These are phyloP conservation scores for Lamellibrachia columna DNA, from an alignment of 2,888 invertebrate species.

Conservation along the genomic window DNA sequence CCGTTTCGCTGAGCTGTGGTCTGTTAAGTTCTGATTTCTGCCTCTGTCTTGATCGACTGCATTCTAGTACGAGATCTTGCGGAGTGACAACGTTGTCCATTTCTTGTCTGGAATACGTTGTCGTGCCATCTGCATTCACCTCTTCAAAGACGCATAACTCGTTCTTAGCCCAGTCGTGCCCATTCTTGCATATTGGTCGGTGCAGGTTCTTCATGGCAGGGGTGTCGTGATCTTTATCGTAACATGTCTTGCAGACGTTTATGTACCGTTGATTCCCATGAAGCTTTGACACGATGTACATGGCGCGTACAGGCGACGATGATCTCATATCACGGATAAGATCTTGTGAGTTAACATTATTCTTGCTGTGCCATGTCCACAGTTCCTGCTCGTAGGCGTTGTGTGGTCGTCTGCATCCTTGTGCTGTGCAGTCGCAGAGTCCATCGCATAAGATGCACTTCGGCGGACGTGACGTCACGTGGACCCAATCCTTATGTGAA, in stretches of 20 bases:
- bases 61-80: background rate
- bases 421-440: constrained; percentile 17
- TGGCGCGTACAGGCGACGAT: constrained; percentile 20
- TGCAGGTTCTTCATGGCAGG: constrained; percentile 26
- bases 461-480: background rate
- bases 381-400: constrained; percentile 24
- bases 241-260: constrained; percentile 26
- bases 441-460: background rate
- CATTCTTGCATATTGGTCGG: constrained; percentile 21
- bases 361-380: too few species aligned
- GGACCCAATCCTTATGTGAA: background rate
- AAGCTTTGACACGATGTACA: constrained; percentile 21
- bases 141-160: background rate
- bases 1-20: background rate
- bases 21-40: background rate
- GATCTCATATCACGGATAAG: constrained; percentile 26
- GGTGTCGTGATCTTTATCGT: background rate
- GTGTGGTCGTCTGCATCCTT: constrained; percentile 28
- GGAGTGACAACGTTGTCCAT: background rate
- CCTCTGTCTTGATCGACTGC: background rate
- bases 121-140: background rate
- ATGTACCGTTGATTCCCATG: background rate
- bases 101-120: background rate
- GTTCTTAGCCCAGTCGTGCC: constrained; percentile 26
- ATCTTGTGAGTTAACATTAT: background rate